Evolutionary conservation across 2,888 invertebrate genomes (phyloP), one percentile per base, ranked within the genome.

Genomic region (Tetramorium bicarinatum): DNA sequence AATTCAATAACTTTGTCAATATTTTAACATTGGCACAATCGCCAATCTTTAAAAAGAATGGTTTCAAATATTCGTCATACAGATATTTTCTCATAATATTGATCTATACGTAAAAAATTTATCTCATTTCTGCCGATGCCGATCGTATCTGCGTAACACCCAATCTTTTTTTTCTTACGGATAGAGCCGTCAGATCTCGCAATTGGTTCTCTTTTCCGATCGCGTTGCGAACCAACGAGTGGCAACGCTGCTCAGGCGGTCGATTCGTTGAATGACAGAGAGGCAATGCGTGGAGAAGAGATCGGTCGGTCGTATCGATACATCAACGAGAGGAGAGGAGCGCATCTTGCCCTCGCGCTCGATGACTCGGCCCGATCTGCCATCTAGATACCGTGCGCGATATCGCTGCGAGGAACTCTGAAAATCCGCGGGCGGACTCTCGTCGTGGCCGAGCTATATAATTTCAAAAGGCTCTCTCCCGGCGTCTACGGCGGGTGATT

Each of bases 401-500:
- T 89, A 88, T 85, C 85, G 85, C 84, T 85, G 76, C 83, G 56
- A 87, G 88, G 82, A 87, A 85, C 79, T 87, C 87, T 83, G 89
- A 88, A 89, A 89, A 89, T 89, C 84, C 86, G 75, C 88, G 86
- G 72, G 62, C 64, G 79, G 61, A 67, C 66, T 85, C 77, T 82
- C 62, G 75, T 80, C 74, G 67, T 61, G 54, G 59, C 38, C 74
- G 84, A 84, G 85, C 87, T 72, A 84, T 90, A 87, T 89, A 90
- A 88, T 90, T 90, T 90, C 87, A 90, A 89, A 90, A 90, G 89
- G 85, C 84, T 87, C 84, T 87, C 82, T 82, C 82, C 85, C 85
- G 87, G 85, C 83, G 89, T 90, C 90, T 59, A 82, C 85, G 13
- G 54, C 82, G 47, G 47, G 87, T 90, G 90, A 90, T 90, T 90